Conservation (phyloP, 2,113 vertebrate genomes). For the Abramis brama region DNA sequence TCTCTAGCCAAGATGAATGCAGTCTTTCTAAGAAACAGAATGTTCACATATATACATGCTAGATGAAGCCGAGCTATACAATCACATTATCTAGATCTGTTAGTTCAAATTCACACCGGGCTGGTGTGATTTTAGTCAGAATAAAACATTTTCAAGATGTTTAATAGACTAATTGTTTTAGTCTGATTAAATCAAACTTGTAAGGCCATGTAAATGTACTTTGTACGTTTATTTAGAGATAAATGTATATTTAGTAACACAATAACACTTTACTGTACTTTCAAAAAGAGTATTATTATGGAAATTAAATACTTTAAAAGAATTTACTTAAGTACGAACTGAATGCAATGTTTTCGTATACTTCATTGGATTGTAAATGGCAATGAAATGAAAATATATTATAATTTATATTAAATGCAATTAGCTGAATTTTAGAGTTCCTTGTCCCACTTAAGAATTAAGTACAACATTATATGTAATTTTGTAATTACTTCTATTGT, state of each 20-base stretch:
- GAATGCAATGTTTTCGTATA: not conserved
- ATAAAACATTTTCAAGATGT: too few relatives aligned
- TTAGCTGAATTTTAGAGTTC: too few relatives aligned
- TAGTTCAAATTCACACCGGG: not conserved
- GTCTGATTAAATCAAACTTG: too few relatives aligned
- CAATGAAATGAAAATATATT: too few relatives aligned
- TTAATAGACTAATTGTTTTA: too few relatives aligned
- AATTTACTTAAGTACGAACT: not conserved
- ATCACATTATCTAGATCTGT: not conserved
- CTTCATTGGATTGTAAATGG: not conserved
- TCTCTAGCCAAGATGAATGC: not conserved
- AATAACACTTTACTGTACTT: too few relatives aligned
- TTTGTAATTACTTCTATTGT: too few relatives aligned
- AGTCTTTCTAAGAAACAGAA: conserved; percentile 8
- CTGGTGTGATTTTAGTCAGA: not conserved
- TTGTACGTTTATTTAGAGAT: not conserved
- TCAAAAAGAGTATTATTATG: not conserved
- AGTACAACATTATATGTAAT: too few relatives aligned
- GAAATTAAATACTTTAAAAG: not conserved
- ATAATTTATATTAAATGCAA: too few relatives aligned
- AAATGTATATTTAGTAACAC: not conserved
- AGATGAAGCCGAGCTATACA: not conserved
- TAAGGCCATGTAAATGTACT: not conserved
- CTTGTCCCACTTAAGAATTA: too few relatives aligned
- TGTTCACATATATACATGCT: not conserved